Percentiles rank a stretch among this genome's conserved stretches.
Evolutionary conservation across 2,888 invertebrate species (phyloP).

Genomic region (Apamea monoglypha): DNA sequence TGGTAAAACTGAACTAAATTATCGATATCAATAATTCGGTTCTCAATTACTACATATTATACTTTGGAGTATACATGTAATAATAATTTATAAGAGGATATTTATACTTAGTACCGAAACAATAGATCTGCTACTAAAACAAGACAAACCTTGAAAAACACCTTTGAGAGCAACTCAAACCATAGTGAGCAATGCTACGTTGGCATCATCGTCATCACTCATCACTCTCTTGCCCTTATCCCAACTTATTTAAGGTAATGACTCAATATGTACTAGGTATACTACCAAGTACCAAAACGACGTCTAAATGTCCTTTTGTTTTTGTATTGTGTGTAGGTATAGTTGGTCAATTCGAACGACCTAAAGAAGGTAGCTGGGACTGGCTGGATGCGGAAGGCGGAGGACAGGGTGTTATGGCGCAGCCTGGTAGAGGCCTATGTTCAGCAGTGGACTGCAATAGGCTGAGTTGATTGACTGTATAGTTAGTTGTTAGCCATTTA

Average conservation of each 20-base stretch:
- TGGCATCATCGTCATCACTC: not conserved
- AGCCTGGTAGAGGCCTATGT: too few species aligned
- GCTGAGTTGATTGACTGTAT: not conserved
- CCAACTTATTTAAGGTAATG: not conserved
- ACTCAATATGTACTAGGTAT: not conserved
- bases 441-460: too few species aligned
- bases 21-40: not conserved
- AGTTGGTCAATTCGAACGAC: too few species aligned
- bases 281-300: not conserved
- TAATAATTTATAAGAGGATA: not conserved
- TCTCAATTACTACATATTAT: not conserved
- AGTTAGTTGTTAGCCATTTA: not conserved
- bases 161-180: not conserved
- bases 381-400: too few species aligned
- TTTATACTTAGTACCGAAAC: not conserved
- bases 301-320: not conserved
- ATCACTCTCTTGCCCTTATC: not conserved
- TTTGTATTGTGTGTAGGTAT: not conserved
- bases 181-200: not conserved
- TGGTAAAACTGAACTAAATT: not conserved
- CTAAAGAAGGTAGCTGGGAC: too few species aligned
- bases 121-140: not conserved
- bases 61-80: not conserved
- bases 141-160: not conserved
- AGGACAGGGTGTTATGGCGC: too few species aligned